Evolutionary conservation across 2,797 vertebrate genomes (phyloP).

Genomic region (Thamnophis elegans): DNA sequence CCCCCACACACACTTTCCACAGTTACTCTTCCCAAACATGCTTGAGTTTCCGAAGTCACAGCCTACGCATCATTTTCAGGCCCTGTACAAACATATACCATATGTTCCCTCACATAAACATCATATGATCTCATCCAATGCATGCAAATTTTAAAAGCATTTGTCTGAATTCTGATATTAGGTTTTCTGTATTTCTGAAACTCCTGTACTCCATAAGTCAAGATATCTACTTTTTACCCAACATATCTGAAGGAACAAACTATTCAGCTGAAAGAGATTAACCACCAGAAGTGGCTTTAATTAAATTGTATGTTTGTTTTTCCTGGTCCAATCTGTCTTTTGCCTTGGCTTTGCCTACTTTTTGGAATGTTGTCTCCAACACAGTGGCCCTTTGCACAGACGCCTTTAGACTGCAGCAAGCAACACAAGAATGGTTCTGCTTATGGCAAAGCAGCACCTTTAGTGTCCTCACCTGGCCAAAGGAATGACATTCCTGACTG

Average conservation of each 20-base stretch:
- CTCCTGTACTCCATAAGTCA: background rate
- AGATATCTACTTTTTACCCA: background rate
- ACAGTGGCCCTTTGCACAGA: background rate
- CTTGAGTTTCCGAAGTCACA: background rate
- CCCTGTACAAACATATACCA: background rate
- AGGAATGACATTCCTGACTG: constrained; percentile 75
- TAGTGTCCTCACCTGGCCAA: constrained; percentile 76
- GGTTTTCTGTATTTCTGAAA: background rate
- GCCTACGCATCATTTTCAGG: background rate
- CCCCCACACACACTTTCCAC: no score
- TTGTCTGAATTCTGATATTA: background rate
- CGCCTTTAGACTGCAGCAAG: background rate
- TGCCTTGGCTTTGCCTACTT: background rate
- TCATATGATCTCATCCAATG: background rate
- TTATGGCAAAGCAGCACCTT: background rate
- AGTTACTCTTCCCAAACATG: background rate
- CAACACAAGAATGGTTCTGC: background rate
- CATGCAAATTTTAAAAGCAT: background rate
- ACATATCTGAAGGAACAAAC: background rate
- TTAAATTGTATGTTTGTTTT: background rate
- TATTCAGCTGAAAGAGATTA: background rate
- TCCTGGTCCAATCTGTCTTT: background rate
- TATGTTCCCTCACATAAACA: background rate
- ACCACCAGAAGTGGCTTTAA: background rate
- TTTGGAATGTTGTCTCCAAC: background rate